Percentiles rank a stretch among this genome's conserved stretches.
Conservation (phyloP, 1,140 invertebrate species). For the Hylyphantes graminicola region DNA sequence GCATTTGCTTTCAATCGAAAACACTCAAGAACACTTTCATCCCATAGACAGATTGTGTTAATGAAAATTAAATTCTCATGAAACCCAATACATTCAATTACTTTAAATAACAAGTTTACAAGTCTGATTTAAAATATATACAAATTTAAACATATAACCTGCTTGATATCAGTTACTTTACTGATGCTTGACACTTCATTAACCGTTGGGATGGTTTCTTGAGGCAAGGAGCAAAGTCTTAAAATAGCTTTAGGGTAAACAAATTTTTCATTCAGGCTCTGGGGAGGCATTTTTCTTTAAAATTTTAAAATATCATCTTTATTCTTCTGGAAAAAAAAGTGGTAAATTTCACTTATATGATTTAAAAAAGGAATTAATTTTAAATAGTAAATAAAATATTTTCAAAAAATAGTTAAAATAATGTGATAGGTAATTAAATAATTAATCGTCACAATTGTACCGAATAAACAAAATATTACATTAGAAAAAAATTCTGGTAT, state of each 20-base stretch:
- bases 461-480: too few species aligned
- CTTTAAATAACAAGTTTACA: too few species aligned
- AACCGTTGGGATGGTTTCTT: background rate
- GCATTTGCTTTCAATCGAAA: background rate
- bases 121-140: background rate
- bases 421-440: too few species aligned
- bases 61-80: background rate
- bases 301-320: background rate
- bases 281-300: conserved; percentile 6
- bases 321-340: too few species aligned
- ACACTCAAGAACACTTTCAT: background rate
- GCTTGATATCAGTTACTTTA: conserved; percentile 27
- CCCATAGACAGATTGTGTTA: background rate
- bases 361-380: too few species aligned
- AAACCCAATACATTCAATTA: background rate
- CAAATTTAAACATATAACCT: conserved; percentile 15
- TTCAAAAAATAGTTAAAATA: too few species aligned
- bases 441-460: too few species aligned
- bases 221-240: background rate
- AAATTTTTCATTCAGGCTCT: conserved; percentile 45
- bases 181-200: conserved; percentile 29
- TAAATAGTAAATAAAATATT: too few species aligned
- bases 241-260: conserved; percentile 20
- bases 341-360: too few species aligned
- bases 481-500: too few species aligned